Conservation (phyloP, 2,888 invertebrate species). For the Notodonta ziczac region DNA sequence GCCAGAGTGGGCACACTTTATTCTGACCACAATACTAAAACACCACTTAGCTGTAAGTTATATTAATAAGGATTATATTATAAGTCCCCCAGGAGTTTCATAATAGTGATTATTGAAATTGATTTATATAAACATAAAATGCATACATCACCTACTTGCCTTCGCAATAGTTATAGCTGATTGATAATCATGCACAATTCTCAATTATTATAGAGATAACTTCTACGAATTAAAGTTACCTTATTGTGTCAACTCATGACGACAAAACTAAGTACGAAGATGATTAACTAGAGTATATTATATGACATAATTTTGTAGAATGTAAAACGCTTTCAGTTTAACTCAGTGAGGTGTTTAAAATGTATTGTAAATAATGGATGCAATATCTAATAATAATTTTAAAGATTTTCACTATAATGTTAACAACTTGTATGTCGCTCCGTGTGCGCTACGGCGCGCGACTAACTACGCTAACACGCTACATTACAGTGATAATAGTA, state of each 20-base stretch:
- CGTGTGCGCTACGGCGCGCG: conserved; percentile 22
- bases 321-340: conserved; percentile 33
- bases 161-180: conserved; percentile 73
- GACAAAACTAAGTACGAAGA: conserved; percentile 41
- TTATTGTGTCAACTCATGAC: conserved; percentile 58
- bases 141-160: conserved; percentile 81
- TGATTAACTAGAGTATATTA: conserved; percentile 30
- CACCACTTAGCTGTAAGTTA: conserved; percentile 71
- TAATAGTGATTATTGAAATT: conserved; percentile 47
- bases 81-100: conserved; percentile 56
- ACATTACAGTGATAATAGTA: conserved; percentile 74
- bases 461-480: conserved; percentile 56
- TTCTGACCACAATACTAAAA: conserved; percentile 68
- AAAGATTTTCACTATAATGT: conserved; percentile 45
- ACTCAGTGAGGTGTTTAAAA: conserved; percentile 35
- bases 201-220: conserved; percentile 55
- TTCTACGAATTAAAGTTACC: conserved; percentile 73
- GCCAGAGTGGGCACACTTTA: conserved; percentile 45
- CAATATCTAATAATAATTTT: conserved; percentile 45
- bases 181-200: conserved; percentile 73
- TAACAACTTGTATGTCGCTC: conserved; percentile 43
- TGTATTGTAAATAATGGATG: conserved; percentile 44
- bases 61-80: conserved; percentile 45
- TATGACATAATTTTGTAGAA: conserved; percentile 37
- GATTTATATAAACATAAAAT: conserved; percentile 54